These are phyloP conservation scores for Yponomeuta cagnagella DNA, from an alignment of 2,888 invertebrate genomes.

Conservation along the genomic window DNA sequence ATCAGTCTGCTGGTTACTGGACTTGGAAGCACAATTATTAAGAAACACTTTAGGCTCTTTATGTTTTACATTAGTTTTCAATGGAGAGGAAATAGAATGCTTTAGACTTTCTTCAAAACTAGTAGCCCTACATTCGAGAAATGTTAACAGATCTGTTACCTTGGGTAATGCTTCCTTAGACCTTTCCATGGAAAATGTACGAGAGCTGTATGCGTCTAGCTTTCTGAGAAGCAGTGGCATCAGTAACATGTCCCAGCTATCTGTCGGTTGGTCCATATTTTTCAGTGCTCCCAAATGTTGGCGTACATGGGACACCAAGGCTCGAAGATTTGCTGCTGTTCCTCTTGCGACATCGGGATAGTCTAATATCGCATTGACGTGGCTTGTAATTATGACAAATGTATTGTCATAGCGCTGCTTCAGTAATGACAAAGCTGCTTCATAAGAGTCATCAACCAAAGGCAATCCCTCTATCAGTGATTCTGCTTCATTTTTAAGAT, in stretches of 20 bases:
- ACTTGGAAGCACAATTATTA: too few species aligned
- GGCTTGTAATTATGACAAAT: background rate
- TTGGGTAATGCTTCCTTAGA: background rate
- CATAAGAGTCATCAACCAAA: background rate
- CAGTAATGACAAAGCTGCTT: background rate
- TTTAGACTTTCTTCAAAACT: too few species aligned
- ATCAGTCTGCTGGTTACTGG: too few species aligned
- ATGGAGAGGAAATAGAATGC: too few species aligned
- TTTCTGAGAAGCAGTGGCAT: background rate
- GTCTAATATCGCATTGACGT: too few species aligned
- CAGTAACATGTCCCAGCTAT: background rate
- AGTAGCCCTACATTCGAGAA: too few species aligned
- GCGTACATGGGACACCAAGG: background rate
- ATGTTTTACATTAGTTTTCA: too few species aligned
- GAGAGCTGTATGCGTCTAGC: background rate
- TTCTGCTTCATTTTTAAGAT: background rate
- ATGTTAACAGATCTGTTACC: background rate
- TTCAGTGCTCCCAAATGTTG: background rate
- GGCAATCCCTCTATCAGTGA: background rate
- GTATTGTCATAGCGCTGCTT: background rate
- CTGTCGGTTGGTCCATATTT: background rate
- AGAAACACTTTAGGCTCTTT: too few species aligned
- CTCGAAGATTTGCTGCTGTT: background rate
- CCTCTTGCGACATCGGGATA: background rate
- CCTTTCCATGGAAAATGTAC: background rate